phyloP scores from a whole-genome alignment of 2,797 vertebrate species.

The Nasua narica region DNA sequence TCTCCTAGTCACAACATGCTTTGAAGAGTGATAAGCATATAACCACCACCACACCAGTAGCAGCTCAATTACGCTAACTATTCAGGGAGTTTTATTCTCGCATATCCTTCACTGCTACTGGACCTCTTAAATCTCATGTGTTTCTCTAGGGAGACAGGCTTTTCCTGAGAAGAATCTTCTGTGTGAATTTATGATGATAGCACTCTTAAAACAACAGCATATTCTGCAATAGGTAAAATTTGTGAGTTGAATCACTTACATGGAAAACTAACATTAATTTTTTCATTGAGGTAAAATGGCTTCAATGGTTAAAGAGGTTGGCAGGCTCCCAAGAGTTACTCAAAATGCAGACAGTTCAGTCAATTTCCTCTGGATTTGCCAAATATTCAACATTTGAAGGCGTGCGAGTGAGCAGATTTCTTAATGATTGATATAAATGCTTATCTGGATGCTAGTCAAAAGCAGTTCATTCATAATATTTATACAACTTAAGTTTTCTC shows the following conservation, averaged over 20 bases:
- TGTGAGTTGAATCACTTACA: neutral
- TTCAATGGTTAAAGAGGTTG: neutral
- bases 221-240: neutral
- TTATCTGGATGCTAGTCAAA: neutral
- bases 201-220: slow-evolving; percentile 2
- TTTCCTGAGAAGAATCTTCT: slow-evolving; percentile 20
- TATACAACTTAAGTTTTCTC: neutral
- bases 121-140: neutral
- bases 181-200: neutral
- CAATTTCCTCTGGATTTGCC: neutral
- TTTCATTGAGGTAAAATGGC: neutral
- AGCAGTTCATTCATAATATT: neutral
- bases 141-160: neutral
- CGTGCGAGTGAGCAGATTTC: neutral
- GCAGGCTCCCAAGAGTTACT: neutral
- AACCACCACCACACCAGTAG: neutral
- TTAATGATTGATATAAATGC: neutral
- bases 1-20: neutral
- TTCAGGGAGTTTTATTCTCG: slow-evolving; percentile 9
- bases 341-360: neutral
- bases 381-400: neutral
- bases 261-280: slow-evolving; percentile 5
- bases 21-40: neutral
- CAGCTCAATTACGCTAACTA: neutral
- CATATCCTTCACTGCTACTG: neutral